Evolutionary conservation across 2,113 vertebrate genomes (phyloP), one percentile per base, ranked within the genome.

Genomic region (Hydropotes inermis): DNA sequence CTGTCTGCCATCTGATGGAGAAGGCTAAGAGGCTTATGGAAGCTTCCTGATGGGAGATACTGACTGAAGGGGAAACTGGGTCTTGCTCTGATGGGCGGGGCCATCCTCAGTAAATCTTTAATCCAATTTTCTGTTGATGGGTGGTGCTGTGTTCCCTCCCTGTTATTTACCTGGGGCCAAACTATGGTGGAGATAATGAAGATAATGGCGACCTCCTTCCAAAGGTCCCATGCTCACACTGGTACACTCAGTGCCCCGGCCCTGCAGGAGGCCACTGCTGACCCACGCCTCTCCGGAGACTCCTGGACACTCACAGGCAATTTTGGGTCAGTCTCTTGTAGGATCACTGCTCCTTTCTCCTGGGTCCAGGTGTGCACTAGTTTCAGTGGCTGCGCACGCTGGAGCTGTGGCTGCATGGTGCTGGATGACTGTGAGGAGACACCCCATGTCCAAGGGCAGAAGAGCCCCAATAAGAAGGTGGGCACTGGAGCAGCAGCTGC

Each of bases 381-480:
- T n/a, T n/a, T 67, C 33, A 19, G 61, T 67, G 61, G 61, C 61
- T 64, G 60, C 6, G 0, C 1, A 3, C 1, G 14, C 60, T 61
- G 30, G 28, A 61, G 60, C 0, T 0, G 60, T 61, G 28, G 60
- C 30, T 64, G 60, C 30, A 0, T 33, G 15, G 30, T 8, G 60
- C 30, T 61, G 3, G 15, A 33, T n/a, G 61, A n/a, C 16, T 64
- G 61, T 64, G 61, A 64, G 33, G 33, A n/a, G 61, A 64, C n/a
- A 64, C 30, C 33, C 30, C 33, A 17, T n/a, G 33, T n/a, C 33
- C 7, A n/a, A 64, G 61, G 61, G 7, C 33, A 64, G 61, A 64
- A 16, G 19, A 64, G 33, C 30, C 61, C 61, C 61, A 64, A 16
- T 17, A 64, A 64, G 61, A n/a, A 64, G 61, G 61, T n/a, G 9